A percentile compares a stretch with the other conserved stretches of the same genome.
phyloP scores from a whole-genome alignment of 1,140 invertebrate species.

The Euborellia annulipes region DNA sequence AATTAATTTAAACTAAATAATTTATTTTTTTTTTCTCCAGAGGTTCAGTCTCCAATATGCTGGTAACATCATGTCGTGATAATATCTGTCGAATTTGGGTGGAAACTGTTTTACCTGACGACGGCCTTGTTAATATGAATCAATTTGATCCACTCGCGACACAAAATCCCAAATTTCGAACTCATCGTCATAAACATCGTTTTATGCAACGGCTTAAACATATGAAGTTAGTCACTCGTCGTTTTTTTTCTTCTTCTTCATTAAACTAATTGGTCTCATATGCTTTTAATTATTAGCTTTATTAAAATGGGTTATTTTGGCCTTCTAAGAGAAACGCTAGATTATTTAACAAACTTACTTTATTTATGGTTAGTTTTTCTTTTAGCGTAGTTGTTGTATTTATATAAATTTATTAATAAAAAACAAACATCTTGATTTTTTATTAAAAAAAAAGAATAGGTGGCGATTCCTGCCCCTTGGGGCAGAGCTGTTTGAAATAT shows the following conservation, averaged over 20 bases:
- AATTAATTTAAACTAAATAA: conserved; percentile 6
- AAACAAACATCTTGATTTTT: no score
- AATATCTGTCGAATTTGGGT: conserved; percentile 98
- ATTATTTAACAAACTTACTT: no score
- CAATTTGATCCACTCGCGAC: conserved; percentile 62
- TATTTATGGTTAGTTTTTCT: no score
- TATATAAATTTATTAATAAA: no score
- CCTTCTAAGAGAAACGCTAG: no score
- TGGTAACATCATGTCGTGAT: conserved; percentile 94
- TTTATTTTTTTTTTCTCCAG: conserved; percentile 32
- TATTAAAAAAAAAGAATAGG: no score
- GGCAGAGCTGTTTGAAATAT: no score
- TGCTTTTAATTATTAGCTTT: no score
- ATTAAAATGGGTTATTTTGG: no score
- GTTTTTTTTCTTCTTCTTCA: not conserved
- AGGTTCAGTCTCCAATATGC: conserved; percentile 90
- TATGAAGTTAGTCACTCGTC: conserved; percentile 63
- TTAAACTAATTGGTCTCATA: no score
- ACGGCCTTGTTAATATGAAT: conserved; percentile 76
- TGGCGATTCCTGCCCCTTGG: no score
- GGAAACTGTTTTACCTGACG: conserved; percentile 90
- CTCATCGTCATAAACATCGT: conserved; percentile 85
- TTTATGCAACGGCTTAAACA: conserved; percentile 93
- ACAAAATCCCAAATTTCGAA: conserved; percentile 69
- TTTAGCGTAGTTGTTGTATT: no score